These are phyloP conservation scores for Scolopax mira DNA, from an alignment of 2,113 vertebrate genomes.

Conservation along the genomic window DNA sequence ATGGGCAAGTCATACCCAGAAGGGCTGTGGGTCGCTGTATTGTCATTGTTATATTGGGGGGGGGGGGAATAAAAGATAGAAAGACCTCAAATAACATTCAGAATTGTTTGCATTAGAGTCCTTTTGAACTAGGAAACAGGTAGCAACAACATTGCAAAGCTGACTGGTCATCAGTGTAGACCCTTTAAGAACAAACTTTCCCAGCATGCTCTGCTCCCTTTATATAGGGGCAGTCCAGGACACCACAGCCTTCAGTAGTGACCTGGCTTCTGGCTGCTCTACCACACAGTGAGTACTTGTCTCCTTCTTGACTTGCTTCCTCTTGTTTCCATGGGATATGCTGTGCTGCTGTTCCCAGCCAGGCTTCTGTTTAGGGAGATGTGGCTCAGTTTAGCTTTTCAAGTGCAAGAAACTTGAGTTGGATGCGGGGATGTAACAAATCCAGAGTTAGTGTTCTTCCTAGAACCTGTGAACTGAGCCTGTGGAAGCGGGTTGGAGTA, in stretches of 20 bases:
- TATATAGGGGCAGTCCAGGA: neutral
- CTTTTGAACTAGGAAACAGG: neutral
- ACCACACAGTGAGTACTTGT: fast-evolving
- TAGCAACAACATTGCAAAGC: neutral
- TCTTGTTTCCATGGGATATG: fast-evolving
- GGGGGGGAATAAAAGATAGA: neutral
- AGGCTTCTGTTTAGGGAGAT: neutral
- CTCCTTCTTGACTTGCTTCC: neutral
- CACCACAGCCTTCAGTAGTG: fast-evolving
- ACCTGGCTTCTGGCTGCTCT: fast-evolving
- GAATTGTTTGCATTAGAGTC: neutral
- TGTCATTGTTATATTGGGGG: neutral
- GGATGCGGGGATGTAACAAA: neutral
- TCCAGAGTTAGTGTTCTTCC: neutral
- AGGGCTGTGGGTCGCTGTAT: neutral
- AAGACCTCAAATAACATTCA: neutral
- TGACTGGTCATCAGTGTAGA: neutral
- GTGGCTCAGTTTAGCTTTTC: neutral
- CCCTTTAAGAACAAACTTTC: neutral
- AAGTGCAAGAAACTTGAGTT: neutral
- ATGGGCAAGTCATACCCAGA: neutral
- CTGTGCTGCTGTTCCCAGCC: neutral
- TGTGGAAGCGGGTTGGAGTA: no score
- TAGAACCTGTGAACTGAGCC: neutral
- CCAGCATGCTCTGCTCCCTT: neutral